Percentiles rank a stretch among this genome's conserved stretches.
Evolutionary conservation across 2,888 invertebrate genomes (phyloP).

Genomic region (Mythimna lalbum): DNA sequence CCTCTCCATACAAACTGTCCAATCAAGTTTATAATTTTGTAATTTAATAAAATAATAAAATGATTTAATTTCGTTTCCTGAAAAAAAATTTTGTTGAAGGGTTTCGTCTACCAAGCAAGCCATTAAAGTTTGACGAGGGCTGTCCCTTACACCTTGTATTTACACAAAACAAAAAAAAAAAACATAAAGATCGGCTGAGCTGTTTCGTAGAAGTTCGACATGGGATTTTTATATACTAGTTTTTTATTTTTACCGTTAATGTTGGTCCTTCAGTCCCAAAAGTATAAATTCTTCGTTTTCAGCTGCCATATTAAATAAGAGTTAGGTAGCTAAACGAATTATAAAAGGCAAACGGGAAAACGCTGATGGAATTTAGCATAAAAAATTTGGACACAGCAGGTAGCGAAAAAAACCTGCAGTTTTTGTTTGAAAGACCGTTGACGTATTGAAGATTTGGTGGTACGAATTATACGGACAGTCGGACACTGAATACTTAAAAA

Average conservation of each 20-base stretch:
- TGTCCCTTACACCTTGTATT: no score
- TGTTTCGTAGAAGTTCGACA: no score
- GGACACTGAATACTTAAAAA: background rate
- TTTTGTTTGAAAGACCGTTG: background rate
- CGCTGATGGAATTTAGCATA: conserved; percentile 33
- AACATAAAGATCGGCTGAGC: no score
- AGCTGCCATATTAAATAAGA: conserved; percentile 63
- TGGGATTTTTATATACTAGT: no score
- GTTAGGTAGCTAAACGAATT: conserved; percentile 69
- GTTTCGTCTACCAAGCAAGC: no score
- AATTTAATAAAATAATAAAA: no score
- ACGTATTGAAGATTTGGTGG: conserved; percentile 18
- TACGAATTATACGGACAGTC: conserved; percentile 1
- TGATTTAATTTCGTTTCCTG: no score
- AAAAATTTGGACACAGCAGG: conserved; percentile 44
- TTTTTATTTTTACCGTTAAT: background rate
- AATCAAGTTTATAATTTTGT: no score
- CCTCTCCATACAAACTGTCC: no score
- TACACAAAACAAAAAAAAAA: no score
- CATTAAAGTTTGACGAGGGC: no score
- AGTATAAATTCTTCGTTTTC: conserved; percentile 9
- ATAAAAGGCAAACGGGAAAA: conserved; percentile 51
- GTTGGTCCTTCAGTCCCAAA: background rate
- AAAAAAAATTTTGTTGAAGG: no score
- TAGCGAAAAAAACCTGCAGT: conserved; percentile 28